A percentile compares a stretch with the other conserved stretches of the same genome.
Evolutionary conservation across 2,888 invertebrate species (phyloP).

Genomic region (Pimpla rufipes): DNA sequence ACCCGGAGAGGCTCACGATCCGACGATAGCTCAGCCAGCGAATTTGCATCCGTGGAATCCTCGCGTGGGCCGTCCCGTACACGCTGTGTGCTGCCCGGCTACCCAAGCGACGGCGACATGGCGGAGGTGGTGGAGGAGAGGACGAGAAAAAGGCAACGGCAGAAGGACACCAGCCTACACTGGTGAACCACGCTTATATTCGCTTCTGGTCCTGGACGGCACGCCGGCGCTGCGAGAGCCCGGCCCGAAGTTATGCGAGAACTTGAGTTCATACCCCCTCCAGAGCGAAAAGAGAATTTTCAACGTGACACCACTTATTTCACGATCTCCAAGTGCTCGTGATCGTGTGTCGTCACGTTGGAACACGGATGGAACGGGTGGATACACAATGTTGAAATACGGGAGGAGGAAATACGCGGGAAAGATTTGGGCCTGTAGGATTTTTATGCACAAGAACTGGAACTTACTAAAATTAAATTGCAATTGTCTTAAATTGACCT

Average conservation of each 20-base stretch:
- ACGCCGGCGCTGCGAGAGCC: conserved; percentile 25
- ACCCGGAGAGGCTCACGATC: conserved; percentile 81
- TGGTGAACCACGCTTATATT: conserved; percentile 64
- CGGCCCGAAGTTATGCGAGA: conserved; percentile 60
- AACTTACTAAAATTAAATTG: not conserved
- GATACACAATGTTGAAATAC: conserved; percentile 46
- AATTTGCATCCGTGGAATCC: conserved; percentile 85
- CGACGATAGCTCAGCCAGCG: conserved; percentile 81
- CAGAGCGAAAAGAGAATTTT: conserved; percentile 44
- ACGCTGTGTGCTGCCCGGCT: conserved; percentile 46
- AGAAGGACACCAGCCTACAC: conserved; percentile 54
- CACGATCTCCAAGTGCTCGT: conserved; percentile 62
- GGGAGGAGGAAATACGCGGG: not conserved
- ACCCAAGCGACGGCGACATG: conserved; percentile 51
- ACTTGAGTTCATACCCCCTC: conserved; percentile 49
- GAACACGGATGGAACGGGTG: conserved; percentile 44
- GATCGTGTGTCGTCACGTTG: conserved; percentile 66
- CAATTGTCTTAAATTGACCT: not conserved
- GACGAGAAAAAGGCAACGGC: conserved; percentile 45
- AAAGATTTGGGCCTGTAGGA: not conserved
- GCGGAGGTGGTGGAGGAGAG: conserved; percentile 58
- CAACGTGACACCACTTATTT: conserved; percentile 63
- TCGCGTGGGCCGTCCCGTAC: conserved; percentile 78
- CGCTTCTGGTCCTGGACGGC: conserved; percentile 47
- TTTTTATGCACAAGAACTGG: not conserved